These are phyloP conservation scores for Argya squamiceps DNA, from an alignment of 2,797 vertebrate genomes.

Conservation along the genomic window DNA sequence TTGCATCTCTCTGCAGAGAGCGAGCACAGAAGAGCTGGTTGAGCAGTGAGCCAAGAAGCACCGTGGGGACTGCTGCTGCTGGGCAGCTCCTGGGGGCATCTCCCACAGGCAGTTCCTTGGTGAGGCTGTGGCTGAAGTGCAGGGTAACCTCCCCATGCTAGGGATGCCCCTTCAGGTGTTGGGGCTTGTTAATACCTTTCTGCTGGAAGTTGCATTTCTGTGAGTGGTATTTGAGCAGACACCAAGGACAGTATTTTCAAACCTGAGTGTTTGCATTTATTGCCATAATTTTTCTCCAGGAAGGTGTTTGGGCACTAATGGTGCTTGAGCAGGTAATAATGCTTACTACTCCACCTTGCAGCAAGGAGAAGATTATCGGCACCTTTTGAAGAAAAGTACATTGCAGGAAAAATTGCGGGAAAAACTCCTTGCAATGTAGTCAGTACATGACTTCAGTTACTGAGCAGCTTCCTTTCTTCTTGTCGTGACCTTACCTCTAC, in stretches of 20 bases:
- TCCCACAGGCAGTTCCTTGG: accelerated
- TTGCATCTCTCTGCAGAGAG: background rate
- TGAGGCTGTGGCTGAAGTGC: background rate
- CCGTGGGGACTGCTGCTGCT: background rate
- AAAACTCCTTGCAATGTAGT: background rate
- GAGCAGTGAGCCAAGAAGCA: background rate
- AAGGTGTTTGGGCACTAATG: background rate
- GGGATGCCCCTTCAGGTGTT: background rate
- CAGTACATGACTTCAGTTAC: background rate
- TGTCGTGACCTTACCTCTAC: background rate
- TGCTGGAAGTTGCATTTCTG: background rate
- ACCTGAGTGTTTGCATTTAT: background rate
- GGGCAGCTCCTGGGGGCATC: background rate
- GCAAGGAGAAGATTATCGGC: background rate
- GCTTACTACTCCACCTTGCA: background rate
- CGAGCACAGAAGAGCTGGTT: background rate
- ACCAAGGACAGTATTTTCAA: background rate
- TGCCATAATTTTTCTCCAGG: background rate
- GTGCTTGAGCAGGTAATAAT: background rate
- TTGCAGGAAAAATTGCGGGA: background rate
- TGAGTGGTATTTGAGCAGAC: background rate
- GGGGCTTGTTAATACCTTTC: background rate
- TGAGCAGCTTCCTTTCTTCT: background rate
- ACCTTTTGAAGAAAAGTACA: background rate
- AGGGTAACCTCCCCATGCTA: background rate